Percentiles rank a stretch among this genome's conserved stretches.
phyloP scores from a whole-genome alignment of 2,113 vertebrate species.

The Scytalopus superciliaris region DNA sequence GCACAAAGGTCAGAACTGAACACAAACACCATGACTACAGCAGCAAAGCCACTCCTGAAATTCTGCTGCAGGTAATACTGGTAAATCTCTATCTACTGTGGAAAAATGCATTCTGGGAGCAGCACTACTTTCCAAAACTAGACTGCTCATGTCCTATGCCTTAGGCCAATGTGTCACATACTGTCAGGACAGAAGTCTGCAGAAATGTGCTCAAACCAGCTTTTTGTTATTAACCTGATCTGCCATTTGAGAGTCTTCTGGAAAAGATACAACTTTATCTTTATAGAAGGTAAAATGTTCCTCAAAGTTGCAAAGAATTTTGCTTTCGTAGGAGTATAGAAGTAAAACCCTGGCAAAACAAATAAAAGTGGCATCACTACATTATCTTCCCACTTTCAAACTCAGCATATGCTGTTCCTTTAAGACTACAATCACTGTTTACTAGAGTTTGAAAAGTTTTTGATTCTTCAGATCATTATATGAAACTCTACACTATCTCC shows the following conservation, averaged over 20 bases:
- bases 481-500: background rate
- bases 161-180: background rate
- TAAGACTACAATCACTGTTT: background rate
- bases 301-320: background rate
- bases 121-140: background rate
- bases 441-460: background rate
- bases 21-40: rapidly evolving
- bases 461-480: background rate
- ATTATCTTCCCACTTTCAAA: background rate
- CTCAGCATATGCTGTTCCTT: background rate
- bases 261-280: background rate
- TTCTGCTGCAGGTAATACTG: background rate
- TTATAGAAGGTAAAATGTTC: background rate
- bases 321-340: background rate
- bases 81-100: background rate
- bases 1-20: background rate
- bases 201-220: background rate
- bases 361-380: background rate
- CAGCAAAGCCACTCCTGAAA: background rate
- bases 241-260: background rate
- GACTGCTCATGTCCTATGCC: background rate
- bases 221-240: background rate
- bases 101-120: background rate
- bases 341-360: background rate
- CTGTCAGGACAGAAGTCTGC: background rate